Evolutionary conservation across 2,888 invertebrate genomes (phyloP), one percentile per base, ranked within the genome.

Genomic region (Teleiodes luculella): DNA sequence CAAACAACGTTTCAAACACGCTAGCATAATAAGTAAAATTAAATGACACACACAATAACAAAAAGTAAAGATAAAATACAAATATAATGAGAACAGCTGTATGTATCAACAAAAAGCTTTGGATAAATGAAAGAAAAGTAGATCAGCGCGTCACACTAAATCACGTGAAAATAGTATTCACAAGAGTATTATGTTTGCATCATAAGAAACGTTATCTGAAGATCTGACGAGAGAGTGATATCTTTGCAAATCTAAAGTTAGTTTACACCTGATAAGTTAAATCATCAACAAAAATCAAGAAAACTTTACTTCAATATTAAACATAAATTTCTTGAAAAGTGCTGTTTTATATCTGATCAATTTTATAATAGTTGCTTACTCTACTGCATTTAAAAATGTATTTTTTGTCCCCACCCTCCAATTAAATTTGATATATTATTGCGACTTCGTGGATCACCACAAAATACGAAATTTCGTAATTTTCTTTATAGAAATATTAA

Each of bases 161-260:
- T 55, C 52, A 52, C 55, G 55, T 52, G 55, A 55, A 55, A 31
- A 45, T 45, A 18, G n/a, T 50, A 37, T 54, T 50, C 45, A 16
- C 45, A 14, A 33, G 7, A 24, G 33, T 31, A 37, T 20, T 31
- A 33, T 16, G 13, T 48, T 39, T 41, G 31, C 11, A 35, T 30
- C 3, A n/a, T 28, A 35, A n/a, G n/a, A n/a, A 31, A 48, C 10
- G 20, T 51, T 48, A 55, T 55, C 52, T 39, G 13, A 52, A 36
- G 39, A 47, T 46, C 51, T 28, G 7, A 35, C 37, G 39, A 41
- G 33, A 41, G 33, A n/a, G 43, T 13, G 33, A 16, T 41, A 55
- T 54, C 43, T 54, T n/a, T 46, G 20, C 46, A 33, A 45, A 39
- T 55, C 52, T 30, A 39, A 10, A 46, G 47, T 54, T 54, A 45